Conservation (phyloP, 2,797 vertebrate species). For the Notoglanidium macrostoma region DNA sequence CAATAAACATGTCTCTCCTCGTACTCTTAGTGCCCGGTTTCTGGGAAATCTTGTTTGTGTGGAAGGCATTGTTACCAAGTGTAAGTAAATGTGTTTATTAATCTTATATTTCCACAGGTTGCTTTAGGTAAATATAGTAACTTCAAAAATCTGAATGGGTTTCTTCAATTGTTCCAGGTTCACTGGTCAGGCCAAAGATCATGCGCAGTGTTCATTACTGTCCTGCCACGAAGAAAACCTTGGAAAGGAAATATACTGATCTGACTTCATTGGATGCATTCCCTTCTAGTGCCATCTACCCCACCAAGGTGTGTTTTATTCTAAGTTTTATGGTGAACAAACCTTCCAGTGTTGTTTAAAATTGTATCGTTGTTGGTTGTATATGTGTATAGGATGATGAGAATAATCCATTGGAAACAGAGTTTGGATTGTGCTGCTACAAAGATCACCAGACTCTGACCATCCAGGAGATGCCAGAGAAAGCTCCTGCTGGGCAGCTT, state of each 20-base stretch:
- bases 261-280: conserved; percentile 69
- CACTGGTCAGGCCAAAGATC: conserved; percentile 69
- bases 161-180: conserved; percentile 55
- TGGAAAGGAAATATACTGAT: conserved; percentile 69
- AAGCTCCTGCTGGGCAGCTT: conserved; percentile 70
- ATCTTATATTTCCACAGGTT: conserved; percentile 12
- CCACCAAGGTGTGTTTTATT: conserved; percentile 57
- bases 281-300: conserved; percentile 68
- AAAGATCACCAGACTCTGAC: conserved; percentile 70
- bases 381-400: conserved; percentile 66
- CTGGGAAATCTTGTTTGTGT: conserved; percentile 73
- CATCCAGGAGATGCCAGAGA: conserved; percentile 74
- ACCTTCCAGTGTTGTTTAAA: neutral
- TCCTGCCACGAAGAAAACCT: conserved; percentile 67
- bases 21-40: conserved; percentile 63
- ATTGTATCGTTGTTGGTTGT: neutral
- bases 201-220: conserved; percentile 69
- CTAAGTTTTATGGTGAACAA: neutral
- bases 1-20: conserved; percentile 69
- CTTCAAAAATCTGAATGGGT: conserved; percentile 26
- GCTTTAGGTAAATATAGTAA: neutral
- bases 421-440: conserved; percentile 67
- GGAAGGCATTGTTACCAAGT: conserved; percentile 77
- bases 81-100: conserved; percentile 57
- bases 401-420: conserved; percentile 73